Base-by-base conservation (phyloP, 2,113 vertebrate species). In the Oreotragus oreotragus region DNA sequence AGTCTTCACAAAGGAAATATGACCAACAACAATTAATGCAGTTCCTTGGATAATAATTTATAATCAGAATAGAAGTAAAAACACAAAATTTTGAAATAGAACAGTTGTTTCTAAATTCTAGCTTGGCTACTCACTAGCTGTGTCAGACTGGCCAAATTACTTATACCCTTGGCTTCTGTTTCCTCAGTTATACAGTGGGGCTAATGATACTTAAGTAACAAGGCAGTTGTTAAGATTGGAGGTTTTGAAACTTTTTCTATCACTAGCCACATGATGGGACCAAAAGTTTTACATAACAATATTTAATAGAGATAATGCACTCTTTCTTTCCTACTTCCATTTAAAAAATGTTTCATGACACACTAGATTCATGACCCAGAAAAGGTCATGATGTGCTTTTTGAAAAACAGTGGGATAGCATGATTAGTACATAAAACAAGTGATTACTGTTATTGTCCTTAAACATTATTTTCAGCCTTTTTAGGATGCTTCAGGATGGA, bases 381-480 rank as follows among this genome's bases (percentile, higher is more conserved):
- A 28, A 30, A 97, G 57, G 73, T 60, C 86, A 51, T 10, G 7
- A 36, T 58, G 25, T 39, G 25, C 43, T 36, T 97, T 97, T 88
- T 83, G 28, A 73, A 97, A 97, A 92, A 58, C 51, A 62, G 13
- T 14, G 23, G 33, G 5, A 28, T 25, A 84, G 27, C 7, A 21
- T 12, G 33, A 60, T 88, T 79, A 81, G 19, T n/a, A 57, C 25
- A 86, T 77, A 94, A 85, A 83, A 49, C 33, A 92, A 57, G 39
- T 28, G 91, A 58, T 92, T 73, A 88, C 77, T 64, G 53, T 64
- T 57, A 91, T 49, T 94, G 27, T 57, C 8, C 16, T 88, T 76
- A 51, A 76, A 76, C 16, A 80, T 91, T 88, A 84, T 93, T 96
- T 98, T 96, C 80, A 96, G 93, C 87, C 88, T 88, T 94, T 95